phyloP scores from a whole-genome alignment of 2,888 invertebrate species.

The Eupithecia inturbata region DNA sequence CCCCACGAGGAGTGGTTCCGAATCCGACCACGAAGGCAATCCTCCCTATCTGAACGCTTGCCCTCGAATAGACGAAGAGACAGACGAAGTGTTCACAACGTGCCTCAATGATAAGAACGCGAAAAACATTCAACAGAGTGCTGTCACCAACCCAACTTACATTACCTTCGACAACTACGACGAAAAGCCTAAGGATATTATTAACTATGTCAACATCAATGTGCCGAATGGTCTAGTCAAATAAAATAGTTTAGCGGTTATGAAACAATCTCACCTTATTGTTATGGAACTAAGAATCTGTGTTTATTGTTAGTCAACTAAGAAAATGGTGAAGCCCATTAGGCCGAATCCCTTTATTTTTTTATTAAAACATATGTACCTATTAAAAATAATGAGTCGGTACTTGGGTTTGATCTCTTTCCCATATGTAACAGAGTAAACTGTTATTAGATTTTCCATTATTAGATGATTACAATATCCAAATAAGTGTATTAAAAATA shows the following conservation, averaged over 20 bases:
- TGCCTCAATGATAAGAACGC: slow-evolving; percentile 52
- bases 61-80: slow-evolving; percentile 71
- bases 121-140: slow-evolving; percentile 64
- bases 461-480: slow-evolving; percentile 1
- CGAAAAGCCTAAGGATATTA: slow-evolving; percentile 70
- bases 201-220: slow-evolving; percentile 66
- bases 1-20: slow-evolving; percentile 70
- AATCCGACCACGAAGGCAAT: slow-evolving; percentile 72
- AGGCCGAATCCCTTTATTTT: background rate
- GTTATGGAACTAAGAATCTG: slow-evolving; percentile 36
- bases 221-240: slow-evolving; percentile 79
- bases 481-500: background rate
- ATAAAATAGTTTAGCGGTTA: slow-evolving; percentile 52
- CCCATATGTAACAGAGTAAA: background rate
- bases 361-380: background rate
- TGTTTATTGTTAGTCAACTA: slow-evolving; percentile 18
- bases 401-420: background rate
- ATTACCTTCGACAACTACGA: slow-evolving; percentile 68
- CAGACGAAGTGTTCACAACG: slow-evolving; percentile 73
- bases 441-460: too few relatives aligned
- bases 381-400: background rate
- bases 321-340: background rate
- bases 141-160: slow-evolving; percentile 76
- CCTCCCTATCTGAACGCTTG: slow-evolving; percentile 69
- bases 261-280: slow-evolving; percentile 50